Evolutionary conservation across 2,113 vertebrate genomes (phyloP), one percentile per base, ranked within the genome.

Genomic region (Oxyura jamaicensis): DNA sequence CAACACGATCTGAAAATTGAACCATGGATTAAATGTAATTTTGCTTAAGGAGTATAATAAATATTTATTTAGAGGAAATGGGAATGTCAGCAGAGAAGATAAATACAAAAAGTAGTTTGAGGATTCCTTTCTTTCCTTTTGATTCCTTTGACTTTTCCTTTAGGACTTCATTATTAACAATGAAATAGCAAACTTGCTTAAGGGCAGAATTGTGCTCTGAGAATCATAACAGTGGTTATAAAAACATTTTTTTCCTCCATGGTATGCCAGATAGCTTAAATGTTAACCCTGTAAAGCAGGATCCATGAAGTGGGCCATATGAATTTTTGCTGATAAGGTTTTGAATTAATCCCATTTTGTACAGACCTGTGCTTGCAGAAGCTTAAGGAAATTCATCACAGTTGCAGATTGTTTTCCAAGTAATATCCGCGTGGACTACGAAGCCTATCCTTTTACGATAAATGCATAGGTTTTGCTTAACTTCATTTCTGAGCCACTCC

Each of bases 291-390:
- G 55, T 89, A 96, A 89, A 89, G 88, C n/a, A 77, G 67, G 63
- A 85, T 92, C 62, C 50, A 13, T 87, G 67, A 92, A 56, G 62
- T 83, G 59, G 71, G 19, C 92, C 81, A 44, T 83, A 80, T 94
- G 95, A 95, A 93, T 95, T 89, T 91, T 92, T 91, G 86, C 92
- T 96, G 95, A 93, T 96, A 97, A 96, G 91, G 83, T 79, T 96
- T 94, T 85, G 81, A 89, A 89, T 94, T 97, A 96, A 97, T 97
- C 95, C 91, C 52, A 42, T 96, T 95, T 93, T 85, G 35, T 87
- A 93, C 74, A 94, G 94, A 95, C 91, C 91, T 94, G 71, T 85
- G 83, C 67, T 86, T 93, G 92, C 71, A 83, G 78, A 67, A 85
- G 96, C 88, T 94, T 94, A 94, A 80, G 95, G 71, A 94, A 94